phyloP scores from a whole-genome alignment of 2,888 invertebrate species.

The Pandemis corylana region DNA sequence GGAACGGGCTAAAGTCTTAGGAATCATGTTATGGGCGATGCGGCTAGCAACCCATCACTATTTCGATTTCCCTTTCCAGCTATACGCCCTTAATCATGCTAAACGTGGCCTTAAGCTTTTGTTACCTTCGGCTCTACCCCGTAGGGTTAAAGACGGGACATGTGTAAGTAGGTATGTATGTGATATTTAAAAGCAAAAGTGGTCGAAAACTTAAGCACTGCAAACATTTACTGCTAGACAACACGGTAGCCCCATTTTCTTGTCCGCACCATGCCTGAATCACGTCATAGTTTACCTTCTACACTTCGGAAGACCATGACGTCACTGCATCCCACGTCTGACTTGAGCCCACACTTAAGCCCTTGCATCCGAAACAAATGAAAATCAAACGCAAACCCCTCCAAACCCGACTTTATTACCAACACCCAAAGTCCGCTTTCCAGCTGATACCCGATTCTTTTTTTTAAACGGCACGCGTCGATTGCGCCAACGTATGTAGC shows the following conservation, averaged over 20 bases:
- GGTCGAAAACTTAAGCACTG: neutral
- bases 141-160: too few species aligned
- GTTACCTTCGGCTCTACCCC: too few species aligned
- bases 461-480: slow-evolving; percentile 71
- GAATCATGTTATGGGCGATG: too few species aligned
- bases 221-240: slow-evolving; percentile 28
- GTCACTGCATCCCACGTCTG: slow-evolving; percentile 69
- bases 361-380: slow-evolving; percentile 48
- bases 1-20: too few species aligned
- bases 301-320: slow-evolving; percentile 58
- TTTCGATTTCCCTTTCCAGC: too few species aligned
- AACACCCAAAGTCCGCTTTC: slow-evolving; percentile 54
- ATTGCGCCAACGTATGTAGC: slow-evolving; percentile 68
- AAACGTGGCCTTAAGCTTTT: too few species aligned
- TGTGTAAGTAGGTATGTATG: too few species aligned
- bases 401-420: slow-evolving; percentile 47
- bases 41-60: too few species aligned
- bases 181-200: too few species aligned
- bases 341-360: slow-evolving; percentile 45
- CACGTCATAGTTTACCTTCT: slow-evolving; percentile 52
- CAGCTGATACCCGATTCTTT: slow-evolving; percentile 36
- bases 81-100: too few species aligned
- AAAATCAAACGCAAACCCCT: slow-evolving; percentile 39
- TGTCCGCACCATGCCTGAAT: slow-evolving; percentile 42
- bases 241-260: slow-evolving; percentile 24